phyloP scores from a whole-genome alignment of 2,797 vertebrate genomes.

The Melanogrammus aeglefinus region DNA sequence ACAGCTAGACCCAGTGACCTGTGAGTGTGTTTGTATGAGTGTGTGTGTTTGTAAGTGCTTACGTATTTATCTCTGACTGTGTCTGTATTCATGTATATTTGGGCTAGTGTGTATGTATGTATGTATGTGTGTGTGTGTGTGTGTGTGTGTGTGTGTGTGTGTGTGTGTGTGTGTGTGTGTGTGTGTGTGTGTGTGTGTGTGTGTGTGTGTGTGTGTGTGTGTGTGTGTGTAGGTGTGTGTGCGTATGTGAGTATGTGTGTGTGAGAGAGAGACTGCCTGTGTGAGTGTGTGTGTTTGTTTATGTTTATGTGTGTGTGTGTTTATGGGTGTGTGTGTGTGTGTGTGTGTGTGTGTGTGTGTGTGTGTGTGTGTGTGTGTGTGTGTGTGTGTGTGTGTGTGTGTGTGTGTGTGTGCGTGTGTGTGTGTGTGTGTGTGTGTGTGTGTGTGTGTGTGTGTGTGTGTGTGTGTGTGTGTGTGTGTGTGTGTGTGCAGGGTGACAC shows the following conservation, averaged over 20 bases:
- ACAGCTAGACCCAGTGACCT: too few relatives aligned
- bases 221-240: background rate
- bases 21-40: too few relatives aligned
- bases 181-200: background rate
- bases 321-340: constrained; percentile 11
- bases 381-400: constrained; percentile 1
- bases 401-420: background rate
- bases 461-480: constrained; percentile 4
- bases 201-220: too few relatives aligned
- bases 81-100: too few relatives aligned
- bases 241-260: constrained; percentile 16
- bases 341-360: constrained; percentile 15
- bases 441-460: constrained; percentile 20
- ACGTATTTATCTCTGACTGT: background rate
- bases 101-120: background rate
- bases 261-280: too few relatives aligned
- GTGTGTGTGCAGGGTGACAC: background rate
- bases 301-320: constrained; percentile 25
- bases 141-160: too few relatives aligned
- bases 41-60: too few relatives aligned
- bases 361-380: constrained; percentile 1
- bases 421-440: constrained; percentile 13
- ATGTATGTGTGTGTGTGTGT: constrained; percentile 2
- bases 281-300: constrained; percentile 5
- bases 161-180: background rate